Evolutionary conservation across 2,113 vertebrate species (phyloP).

Genomic region (Cnemophilus loriae): DNA sequence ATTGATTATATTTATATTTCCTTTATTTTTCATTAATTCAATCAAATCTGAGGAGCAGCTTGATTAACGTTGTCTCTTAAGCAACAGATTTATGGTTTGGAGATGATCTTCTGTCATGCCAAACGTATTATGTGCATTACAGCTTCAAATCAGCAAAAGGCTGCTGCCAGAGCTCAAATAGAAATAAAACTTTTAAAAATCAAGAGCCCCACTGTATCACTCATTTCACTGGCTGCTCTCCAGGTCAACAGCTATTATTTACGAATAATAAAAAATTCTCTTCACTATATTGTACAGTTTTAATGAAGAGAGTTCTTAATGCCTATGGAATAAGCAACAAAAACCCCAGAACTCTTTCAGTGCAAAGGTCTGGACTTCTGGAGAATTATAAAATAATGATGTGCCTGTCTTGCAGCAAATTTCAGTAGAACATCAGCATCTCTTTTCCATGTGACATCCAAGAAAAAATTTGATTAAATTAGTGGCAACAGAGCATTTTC

Average conservation of each 20-base stretch:
- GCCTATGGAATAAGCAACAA: background rate
- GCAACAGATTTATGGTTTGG: background rate
- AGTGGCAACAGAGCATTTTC: background rate
- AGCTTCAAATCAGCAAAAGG: background rate
- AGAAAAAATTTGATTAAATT: background rate
- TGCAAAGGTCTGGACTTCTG: background rate
- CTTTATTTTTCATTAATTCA: slow-evolving; percentile 4
- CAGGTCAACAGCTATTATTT: background rate
- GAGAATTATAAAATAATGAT: background rate
- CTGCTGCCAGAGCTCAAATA: background rate
- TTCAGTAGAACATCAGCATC: background rate
- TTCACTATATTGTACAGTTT: background rate
- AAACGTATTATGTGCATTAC: background rate
- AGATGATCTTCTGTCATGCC: background rate
- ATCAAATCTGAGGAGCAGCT: background rate
- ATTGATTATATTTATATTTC: background rate
- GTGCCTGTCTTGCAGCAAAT: background rate
- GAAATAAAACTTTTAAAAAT: background rate
- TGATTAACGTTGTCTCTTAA: background rate
- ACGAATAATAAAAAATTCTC: background rate
- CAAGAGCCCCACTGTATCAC: background rate
- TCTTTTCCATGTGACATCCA: background rate
- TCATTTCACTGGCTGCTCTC: background rate
- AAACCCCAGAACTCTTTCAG: background rate
- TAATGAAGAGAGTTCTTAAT: background rate